phyloP scores from a whole-genome alignment of 2,888 invertebrate genomes.

The Rhorus exstirpatorius region DNA sequence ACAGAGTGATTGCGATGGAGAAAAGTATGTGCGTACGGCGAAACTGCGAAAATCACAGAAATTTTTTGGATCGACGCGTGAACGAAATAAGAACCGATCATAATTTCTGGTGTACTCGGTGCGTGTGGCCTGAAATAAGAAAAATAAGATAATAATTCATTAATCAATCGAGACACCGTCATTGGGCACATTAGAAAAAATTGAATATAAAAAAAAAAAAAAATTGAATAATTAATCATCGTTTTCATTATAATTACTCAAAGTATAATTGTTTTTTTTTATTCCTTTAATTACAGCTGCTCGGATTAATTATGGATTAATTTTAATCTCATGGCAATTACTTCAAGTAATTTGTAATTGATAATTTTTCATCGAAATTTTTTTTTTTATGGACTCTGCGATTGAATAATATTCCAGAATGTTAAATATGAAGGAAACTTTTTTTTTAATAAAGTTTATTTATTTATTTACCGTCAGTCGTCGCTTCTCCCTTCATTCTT shows the following conservation, averaged over 20 bases:
- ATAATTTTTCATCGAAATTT: too few species aligned
- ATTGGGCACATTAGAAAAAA: neutral
- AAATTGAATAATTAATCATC: neutral
- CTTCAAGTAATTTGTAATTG: too few species aligned
- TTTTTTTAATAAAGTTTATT: too few species aligned
- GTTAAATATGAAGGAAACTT: too few species aligned
- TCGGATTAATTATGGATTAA: too few species aligned
- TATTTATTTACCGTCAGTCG: slow-evolving; percentile 51
- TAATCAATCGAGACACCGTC: neutral
- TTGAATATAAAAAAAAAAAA: neutral
- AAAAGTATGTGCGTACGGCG: slow-evolving; percentile 17
- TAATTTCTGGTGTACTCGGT: slow-evolving; percentile 22
- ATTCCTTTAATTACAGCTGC: too few species aligned
- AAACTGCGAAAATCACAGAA: slow-evolving; percentile 44
- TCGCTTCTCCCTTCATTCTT: slow-evolving; percentile 52
- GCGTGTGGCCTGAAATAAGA: slow-evolving; percentile 48
- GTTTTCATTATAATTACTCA: too few species aligned
- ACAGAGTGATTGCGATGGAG: slow-evolving; percentile 10
- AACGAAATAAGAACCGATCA: slow-evolving; percentile 25
- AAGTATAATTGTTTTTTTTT: too few species aligned
- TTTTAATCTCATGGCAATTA: too few species aligned
- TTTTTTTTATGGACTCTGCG: too few species aligned
- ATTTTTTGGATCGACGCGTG: slow-evolving; percentile 35
- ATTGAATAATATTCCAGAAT: too few species aligned
- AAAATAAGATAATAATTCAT: slow-evolving; percentile 14